Evolutionary conservation across 92 coral and sea anemone genomes (phyloP), one percentile per base, ranked within the genome.

Genomic region (Parazoanthus swiftii): DNA sequence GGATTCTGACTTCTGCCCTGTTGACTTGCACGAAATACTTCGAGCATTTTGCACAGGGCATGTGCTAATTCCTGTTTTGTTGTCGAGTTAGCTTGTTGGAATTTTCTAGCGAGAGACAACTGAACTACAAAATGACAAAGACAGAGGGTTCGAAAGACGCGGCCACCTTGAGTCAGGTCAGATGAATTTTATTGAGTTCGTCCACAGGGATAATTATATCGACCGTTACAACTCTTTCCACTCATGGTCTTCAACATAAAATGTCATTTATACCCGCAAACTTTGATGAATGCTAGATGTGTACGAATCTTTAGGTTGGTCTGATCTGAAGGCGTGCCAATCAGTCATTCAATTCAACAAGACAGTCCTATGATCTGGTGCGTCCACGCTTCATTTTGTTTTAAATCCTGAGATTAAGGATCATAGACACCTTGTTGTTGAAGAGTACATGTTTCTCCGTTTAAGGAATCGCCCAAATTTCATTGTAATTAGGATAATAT

Each of bases 141-240:
- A 44, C 87, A 3, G 87, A 84, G 36, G 42, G 46, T 15, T 80
- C 85, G 85, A 80, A 56, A 25, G 82, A 79, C 23, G 54, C 80
- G 79, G 38, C 79, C 75, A 71, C 68, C 65, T 51, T 84, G 4
- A 84, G 87, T 77, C 87, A 84, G 87, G 87, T 84, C 87, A 84
- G 87, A 70, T 20, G 48, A 33, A 15, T 42, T 68, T 68, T 72
- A 51, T 71, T 46, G 51, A 84, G 66, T 72, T 84, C 79, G 8
- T 71, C 77, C 66, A 71, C 11, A 66, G 35, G 42, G 38, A 20
- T 82, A 44, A 46, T 82, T 51, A 21, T 26, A 46, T 29, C 9
- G 54, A 74, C 87, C 1, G 59, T 51, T 29, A 56, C 42, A 50
- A 39, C 66, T 26, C 26, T 9, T 71, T 70, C 75, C 14, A 20